phyloP scores from a whole-genome alignment of 2,113 vertebrate species.

The Pantherophis guttatus region DNA sequence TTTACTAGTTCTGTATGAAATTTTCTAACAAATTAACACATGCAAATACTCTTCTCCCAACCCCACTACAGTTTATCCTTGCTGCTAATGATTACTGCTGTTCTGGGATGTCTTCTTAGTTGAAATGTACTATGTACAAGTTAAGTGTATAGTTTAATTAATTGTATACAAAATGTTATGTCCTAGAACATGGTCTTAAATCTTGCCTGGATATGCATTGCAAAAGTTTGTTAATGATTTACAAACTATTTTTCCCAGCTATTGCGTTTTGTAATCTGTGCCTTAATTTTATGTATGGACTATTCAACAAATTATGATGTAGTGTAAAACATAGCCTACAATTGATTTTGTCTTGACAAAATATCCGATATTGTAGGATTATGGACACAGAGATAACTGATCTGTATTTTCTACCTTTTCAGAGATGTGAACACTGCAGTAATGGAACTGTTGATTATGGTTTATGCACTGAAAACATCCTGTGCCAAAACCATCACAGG shows the following conservation, averaged over 20 bases:
- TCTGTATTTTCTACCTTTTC: constrained; percentile 32
- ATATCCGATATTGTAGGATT: background rate
- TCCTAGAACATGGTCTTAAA: background rate
- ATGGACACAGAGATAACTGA: background rate
- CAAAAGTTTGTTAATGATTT: background rate
- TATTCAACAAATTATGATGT: background rate
- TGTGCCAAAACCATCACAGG: constrained; percentile 96
- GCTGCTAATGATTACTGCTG: background rate
- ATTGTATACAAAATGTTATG: background rate
- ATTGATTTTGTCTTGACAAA: background rate
- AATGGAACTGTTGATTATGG: constrained; percentile 97
- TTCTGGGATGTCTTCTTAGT: background rate
- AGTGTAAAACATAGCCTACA: background rate
- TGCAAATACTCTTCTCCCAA: background rate
- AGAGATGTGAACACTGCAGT: constrained; percentile 98
- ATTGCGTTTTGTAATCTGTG: background rate
- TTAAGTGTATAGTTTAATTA: background rate
- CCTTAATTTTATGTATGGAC: background rate
- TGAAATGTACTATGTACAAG: background rate
- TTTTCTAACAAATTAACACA: background rate
- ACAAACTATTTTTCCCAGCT: background rate
- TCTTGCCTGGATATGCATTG: background rate
- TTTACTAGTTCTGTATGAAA: background rate
- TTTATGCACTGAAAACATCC: constrained; percentile 92
- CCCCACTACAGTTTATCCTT: constrained; percentile 10